These are phyloP conservation scores for Limnephilus lunatus DNA, from an alignment of 2,888 invertebrate genomes.

Conservation along the genomic window DNA sequence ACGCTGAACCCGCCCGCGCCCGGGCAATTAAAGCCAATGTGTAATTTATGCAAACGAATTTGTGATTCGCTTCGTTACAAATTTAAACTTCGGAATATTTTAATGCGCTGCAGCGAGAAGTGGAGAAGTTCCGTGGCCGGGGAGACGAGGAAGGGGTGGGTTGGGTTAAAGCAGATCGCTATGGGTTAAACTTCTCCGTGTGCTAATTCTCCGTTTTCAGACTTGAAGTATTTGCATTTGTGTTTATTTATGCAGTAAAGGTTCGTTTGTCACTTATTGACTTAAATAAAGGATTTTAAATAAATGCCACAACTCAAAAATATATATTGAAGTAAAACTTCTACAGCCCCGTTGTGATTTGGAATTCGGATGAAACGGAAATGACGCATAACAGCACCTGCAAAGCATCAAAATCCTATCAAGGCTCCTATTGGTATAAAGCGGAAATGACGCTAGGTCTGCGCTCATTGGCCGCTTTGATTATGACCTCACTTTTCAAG, in stretches of 20 bases:
- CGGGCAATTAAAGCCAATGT: conserved; percentile 66
- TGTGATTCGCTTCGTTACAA: conserved; percentile 67
- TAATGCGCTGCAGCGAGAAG: conserved; percentile 58
- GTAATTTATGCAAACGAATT: conserved; percentile 67
- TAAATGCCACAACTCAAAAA: neutral
- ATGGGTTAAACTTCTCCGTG: neutral
- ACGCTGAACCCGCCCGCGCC: conserved; percentile 50
- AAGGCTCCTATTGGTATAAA: too few species aligned
- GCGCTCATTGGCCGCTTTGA: too few species aligned
- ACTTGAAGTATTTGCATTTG: neutral
- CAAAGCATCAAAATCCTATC: too few species aligned
- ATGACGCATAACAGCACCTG: too few species aligned
- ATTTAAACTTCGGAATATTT: conserved; percentile 67
- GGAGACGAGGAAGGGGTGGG: conserved; percentile 38
- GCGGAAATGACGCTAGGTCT: too few species aligned
- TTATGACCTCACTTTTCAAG: too few species aligned
- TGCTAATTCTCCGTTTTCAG: neutral
- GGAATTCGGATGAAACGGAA: too few species aligned
- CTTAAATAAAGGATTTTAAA: neutral
- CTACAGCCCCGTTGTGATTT: too few species aligned
- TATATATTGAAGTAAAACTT: too few species aligned
- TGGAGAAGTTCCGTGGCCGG: conserved; percentile 41
- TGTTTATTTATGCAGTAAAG: neutral
- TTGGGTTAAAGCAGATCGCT: conserved; percentile 29
- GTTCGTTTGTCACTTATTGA: neutral